These are phyloP conservation scores for Sphaerophoria rueppellii DNA, from an alignment of 2,888 invertebrate genomes.

Conservation along the genomic window DNA sequence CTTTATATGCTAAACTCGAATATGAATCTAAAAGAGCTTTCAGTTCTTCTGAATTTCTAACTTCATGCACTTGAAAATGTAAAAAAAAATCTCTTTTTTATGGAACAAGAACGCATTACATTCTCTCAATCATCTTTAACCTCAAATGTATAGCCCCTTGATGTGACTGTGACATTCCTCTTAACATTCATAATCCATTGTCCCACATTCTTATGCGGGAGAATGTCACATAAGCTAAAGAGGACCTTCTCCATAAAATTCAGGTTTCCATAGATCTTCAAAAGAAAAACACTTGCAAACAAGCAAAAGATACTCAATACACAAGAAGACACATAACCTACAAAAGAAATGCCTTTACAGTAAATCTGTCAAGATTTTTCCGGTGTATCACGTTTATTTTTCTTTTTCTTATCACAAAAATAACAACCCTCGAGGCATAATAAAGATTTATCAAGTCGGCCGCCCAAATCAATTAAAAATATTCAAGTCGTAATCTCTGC, in stretches of 20 bases:
- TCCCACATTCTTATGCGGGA: conserved; percentile 18
- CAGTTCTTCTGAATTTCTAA: neutral
- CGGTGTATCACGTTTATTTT: conserved; percentile 64
- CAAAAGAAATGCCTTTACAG: conserved; percentile 50
- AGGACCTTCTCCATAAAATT: conserved; percentile 47
- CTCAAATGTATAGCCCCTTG: conserved; percentile 19
- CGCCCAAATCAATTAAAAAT: conserved; percentile 58
- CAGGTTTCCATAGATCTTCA: conserved; percentile 45
- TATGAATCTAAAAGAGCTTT: too few species aligned
- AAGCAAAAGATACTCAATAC: neutral
- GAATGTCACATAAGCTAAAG: conserved; percentile 48
- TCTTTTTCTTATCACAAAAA: conserved; percentile 19
- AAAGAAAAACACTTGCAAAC: conserved; percentile 16
- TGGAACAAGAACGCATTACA: conserved; percentile 20
- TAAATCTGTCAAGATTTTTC: conserved; percentile 71
- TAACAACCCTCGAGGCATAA: neutral
- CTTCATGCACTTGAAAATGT: neutral
- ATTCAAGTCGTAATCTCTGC: conserved; percentile 20
- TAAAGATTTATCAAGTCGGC: conserved; percentile 10
- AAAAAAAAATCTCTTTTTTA: conserved; percentile 14
- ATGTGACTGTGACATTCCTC: conserved; percentile 22
- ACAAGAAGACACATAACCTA: conserved; percentile 14
- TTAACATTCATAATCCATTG: conserved; percentile 45
- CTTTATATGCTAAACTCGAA: too few species aligned
- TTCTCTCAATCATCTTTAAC: conserved; percentile 26